A percentile compares a stretch with the other conserved stretches of the same genome.
These are phyloP conservation scores for Anoplolepis gracilipes DNA, from an alignment of 1,140 invertebrate genomes.

Conservation along the genomic window DNA sequence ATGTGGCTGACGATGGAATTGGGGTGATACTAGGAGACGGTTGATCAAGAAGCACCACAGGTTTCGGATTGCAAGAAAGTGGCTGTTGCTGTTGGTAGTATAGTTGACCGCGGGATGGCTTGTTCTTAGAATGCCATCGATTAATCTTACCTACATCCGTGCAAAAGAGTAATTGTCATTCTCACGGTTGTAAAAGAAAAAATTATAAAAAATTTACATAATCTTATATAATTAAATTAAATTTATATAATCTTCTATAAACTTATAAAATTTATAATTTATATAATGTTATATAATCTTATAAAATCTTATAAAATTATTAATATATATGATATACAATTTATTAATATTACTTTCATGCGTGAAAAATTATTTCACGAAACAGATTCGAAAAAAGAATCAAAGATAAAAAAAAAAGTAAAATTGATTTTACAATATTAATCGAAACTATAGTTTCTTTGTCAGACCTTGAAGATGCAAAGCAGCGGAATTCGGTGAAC, in stretches of 20 bases:
- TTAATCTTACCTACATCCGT: slow-evolving; percentile 72
- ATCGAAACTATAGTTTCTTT: slow-evolving; percentile 7
- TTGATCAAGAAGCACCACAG: slow-evolving; percentile 77
- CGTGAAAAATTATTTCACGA: background rate
- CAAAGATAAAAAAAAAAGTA: background rate
- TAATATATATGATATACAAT: background rate
- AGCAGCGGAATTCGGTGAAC: slow-evolving; percentile 62
- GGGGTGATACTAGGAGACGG: slow-evolving; percentile 59
- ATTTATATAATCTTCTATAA: background rate
- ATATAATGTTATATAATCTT: background rate
- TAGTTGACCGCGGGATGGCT: slow-evolving; percentile 68
- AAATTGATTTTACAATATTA: slow-evolving; percentile 17
- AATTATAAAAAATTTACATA: background rate
- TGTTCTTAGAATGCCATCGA: slow-evolving; percentile 78
- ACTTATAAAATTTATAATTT: background rate
- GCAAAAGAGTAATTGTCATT: slow-evolving; percentile 21
- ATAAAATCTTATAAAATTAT: background rate
- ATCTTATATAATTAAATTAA: background rate
- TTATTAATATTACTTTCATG: background rate
- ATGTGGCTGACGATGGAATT: slow-evolving; percentile 65
- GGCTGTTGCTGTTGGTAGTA: slow-evolving; percentile 71
- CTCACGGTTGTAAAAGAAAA: background rate
- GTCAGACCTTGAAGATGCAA: slow-evolving; percentile 75
- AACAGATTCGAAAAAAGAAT: slow-evolving; percentile 34
- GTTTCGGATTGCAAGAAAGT: slow-evolving; percentile 76